These are phyloP conservation scores for Gymnoscopelus microlampas DNA, from an alignment of 2,797 vertebrate genomes.

Conservation along the genomic window DNA sequence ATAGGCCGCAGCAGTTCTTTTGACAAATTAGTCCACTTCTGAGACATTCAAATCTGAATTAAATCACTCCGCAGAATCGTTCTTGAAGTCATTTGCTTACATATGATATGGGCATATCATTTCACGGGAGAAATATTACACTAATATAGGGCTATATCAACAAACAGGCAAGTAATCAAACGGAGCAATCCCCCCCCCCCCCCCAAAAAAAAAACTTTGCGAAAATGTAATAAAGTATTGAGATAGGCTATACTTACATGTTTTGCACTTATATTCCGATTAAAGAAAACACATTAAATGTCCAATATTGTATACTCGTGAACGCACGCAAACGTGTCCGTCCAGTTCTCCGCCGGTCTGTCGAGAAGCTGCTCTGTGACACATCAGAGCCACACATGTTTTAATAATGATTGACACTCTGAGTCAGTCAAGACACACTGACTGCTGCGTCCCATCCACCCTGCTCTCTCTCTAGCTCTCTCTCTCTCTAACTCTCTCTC, in stretches of 20 bases:
- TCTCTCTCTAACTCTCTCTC: too few relatives aligned
- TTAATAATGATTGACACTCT: conserved; percentile 10
- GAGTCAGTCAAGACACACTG: background rate
- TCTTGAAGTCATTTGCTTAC: too few relatives aligned
- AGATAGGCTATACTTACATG: conserved; percentile 49
- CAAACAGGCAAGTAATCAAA: background rate
- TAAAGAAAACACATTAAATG: conserved; percentile 29
- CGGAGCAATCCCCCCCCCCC: background rate
- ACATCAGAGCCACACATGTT: conserved; percentile 61
- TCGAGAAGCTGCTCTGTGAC: conserved; percentile 34
- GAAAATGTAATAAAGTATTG: background rate
- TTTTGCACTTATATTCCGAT: conserved; percentile 31
- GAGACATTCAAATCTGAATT: too few relatives aligned
- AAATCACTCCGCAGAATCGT: too few relatives aligned
- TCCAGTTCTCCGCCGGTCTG: conserved; percentile 27
- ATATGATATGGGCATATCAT: background rate
- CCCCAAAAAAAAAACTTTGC: background rate
- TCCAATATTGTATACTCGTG: conserved; percentile 41
- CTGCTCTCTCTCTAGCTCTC: background rate
- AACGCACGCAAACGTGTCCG: conserved; percentile 53
- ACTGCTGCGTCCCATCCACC: conserved; percentile 20
- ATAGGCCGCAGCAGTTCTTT: background rate
- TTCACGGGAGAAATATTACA: background rate
- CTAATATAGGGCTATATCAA: background rate
- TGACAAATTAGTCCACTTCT: background rate